A percentile compares a stretch with the other conserved stretches of the same genome.
These are phyloP conservation scores for Agrochola lota DNA, from an alignment of 2,888 invertebrate species.

Conservation along the genomic window DNA sequence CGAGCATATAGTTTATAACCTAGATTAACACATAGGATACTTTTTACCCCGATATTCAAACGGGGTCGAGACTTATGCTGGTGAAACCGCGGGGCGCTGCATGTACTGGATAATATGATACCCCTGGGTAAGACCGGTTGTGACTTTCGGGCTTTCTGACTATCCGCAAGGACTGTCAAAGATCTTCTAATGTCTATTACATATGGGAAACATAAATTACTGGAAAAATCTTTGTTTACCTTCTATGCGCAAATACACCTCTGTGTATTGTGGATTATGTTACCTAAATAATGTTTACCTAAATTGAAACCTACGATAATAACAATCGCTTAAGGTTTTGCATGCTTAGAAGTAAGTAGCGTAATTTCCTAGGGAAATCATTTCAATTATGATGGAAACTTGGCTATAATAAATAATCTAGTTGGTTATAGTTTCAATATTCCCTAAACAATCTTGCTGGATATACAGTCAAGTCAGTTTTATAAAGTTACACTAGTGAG, in stretches of 20 bases:
- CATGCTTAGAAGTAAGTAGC: background rate
- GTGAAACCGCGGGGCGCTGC: too few relatives aligned
- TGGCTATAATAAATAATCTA: constrained; percentile 8
- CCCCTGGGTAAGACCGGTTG: background rate
- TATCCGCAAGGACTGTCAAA: background rate
- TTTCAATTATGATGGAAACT: constrained; percentile 21
- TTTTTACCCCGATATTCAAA: too few relatives aligned
- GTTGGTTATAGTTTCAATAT: constrained; percentile 2
- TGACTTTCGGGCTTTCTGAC: background rate
- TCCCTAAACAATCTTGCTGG: background rate
- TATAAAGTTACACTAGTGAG: background rate
- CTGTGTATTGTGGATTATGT: background rate
- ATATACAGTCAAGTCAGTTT: background rate
- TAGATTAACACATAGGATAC: too few relatives aligned
- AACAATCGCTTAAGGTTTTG: background rate
- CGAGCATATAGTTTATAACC: too few relatives aligned
- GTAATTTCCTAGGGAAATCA: constrained; percentile 35
- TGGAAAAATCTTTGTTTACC: background rate
- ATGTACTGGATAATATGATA: background rate
- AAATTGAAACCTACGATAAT: constrained; percentile 13
- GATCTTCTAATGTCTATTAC: background rate
- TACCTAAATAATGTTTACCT: background rate
- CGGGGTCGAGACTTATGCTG: too few relatives aligned
- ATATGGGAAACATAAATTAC: background rate
- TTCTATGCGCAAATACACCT: background rate